These are phyloP conservation scores for Megalopta genalis DNA, from an alignment of 1,140 invertebrate genomes.

Conservation along the genomic window DNA sequence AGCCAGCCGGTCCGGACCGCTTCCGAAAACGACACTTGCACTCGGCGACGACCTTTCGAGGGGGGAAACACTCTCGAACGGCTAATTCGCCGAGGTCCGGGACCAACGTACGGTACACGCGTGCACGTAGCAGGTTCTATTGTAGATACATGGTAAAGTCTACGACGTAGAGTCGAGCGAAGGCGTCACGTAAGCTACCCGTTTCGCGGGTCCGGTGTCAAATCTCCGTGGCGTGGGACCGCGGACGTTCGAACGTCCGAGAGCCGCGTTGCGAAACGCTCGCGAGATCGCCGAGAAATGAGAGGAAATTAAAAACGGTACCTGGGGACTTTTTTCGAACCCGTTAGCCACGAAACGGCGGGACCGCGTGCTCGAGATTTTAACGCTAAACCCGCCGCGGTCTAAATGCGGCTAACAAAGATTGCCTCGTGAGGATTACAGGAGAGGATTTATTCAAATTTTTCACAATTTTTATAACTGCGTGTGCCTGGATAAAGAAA, in stretches of 20 bases:
- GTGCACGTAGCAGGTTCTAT: constrained; percentile 41
- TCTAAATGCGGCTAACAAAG: too few relatives aligned
- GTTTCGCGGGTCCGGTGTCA: constrained; percentile 71
- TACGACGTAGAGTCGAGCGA: too few relatives aligned
- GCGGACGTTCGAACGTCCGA: constrained; percentile 29
- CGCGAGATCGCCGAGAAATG: too few relatives aligned
- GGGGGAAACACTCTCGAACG: too few relatives aligned
- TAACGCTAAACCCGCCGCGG: too few relatives aligned
- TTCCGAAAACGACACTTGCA: constrained; percentile 23
- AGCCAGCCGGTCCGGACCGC: neutral
- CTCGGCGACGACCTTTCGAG: constrained; percentile 17
- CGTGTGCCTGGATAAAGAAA: too few relatives aligned
- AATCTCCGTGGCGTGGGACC: constrained; percentile 77
- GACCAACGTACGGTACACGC: neutral
- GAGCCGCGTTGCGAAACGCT: neutral
- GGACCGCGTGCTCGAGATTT: neutral
- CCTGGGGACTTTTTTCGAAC: too few relatives aligned
- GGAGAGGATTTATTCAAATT: too few relatives aligned
- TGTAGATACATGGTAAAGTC: constrained; percentile 8
- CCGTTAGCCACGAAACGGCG: too few relatives aligned
- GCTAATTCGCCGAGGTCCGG: constrained; percentile 32
- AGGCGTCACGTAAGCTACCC: constrained; percentile 63
- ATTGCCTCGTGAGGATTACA: too few relatives aligned
- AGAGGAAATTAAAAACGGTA: neutral
- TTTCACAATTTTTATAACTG: too few relatives aligned